Base-by-base conservation (phyloP, 2,797 vertebrate genomes). In the Molossus alvarezi region DNA sequence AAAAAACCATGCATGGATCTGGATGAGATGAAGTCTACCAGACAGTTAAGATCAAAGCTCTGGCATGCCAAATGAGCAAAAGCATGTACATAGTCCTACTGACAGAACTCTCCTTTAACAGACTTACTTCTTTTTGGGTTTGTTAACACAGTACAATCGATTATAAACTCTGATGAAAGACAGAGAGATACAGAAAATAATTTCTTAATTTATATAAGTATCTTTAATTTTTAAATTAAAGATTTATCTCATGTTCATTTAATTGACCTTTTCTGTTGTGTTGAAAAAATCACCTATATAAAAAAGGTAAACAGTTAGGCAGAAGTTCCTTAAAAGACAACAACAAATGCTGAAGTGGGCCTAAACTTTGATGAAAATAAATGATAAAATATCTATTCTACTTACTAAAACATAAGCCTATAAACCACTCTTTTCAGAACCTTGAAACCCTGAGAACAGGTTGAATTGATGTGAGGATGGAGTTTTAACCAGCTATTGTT, bases 251-350 rank as follows among this genome's bases (percentile, higher is more conserved):
- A n/a, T 51, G 27, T 55, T 90, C 15, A 88, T 18, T 83, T 45
- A 55, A 55, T 18, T 62, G 67, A 13, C 1, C 23, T 62, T 90
- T 91, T 93, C 37, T 58, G 88, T 60, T 84, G 51, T 91, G n/a
- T 93, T 93, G 77, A 58, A 81, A 75, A 58, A 75, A 55, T 12
- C 6, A 57, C 18, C 79, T 45, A 37, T 62, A 64, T 72, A 41
- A 65, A 77, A 77, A 94, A 71, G 64, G 20, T 48, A 62, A 87
- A 71, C 58, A 55, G 76, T 25, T 37, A 89, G 41, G 57, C 11
- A 94, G 84, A 97, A 85, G 21, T 92, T 75, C 18, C 45, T 51
- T 81, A 51, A 88, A 82, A 48, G 79, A 37, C 17, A 76, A 23
- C 37, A 76, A 51, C 20, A 65, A 81, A 97, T n/a, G 27, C 37